Base-by-base conservation (phyloP, 2,888 invertebrate species). In the Erynnis tages region DNA sequence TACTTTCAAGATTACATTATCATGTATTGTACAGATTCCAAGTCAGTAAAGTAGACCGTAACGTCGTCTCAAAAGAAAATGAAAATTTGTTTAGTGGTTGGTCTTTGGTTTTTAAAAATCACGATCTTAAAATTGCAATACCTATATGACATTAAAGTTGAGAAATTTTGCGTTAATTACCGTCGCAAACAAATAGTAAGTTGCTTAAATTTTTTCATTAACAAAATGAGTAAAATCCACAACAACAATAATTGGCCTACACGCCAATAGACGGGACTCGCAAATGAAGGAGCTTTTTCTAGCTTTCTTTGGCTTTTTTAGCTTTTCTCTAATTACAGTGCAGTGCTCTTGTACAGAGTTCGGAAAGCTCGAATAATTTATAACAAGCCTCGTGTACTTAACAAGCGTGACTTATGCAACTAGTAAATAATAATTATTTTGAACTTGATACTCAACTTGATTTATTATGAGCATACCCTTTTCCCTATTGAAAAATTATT, bases 361-460 rank as follows among this genome's bases (percentile, higher is more conserved):
- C 54, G 54, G 50, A 45, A 37, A 44, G 21, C 34, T 57, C 55
- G 53, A 56, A 61, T 45, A 61, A 47, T 17, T 11, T 32, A 23
- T 7, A 17, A 14, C 45, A 32, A 14, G 8, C 13, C 3, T 32
- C 14, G 14, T n/a, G n/a, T n/a, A n/a, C 14, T 2, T 32, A 32
- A 32, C 32, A 2, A 32, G 14, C 7, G 13, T 3, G 7, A 14
- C 2, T 32, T n/a, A n/a, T n/a, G n/a, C n/a, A n/a, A n/a, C 3
- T 32, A 6, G 14, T 13, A 14, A 32, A 7, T 14, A 2, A 7
- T 14, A 8, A 14, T 30, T 30, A 13, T 7, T 3, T 13, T 7
- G 13, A 7, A 30, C n/a, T n/a, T n/a, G n/a, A n/a, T n/a, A n/a
- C n/a, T n/a, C n/a, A n/a, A n/a, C n/a, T n/a, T n/a, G n/a, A n/a